phyloP scores from a whole-genome alignment of 2,888 invertebrate genomes.

The Dendrolimus houi region DNA sequence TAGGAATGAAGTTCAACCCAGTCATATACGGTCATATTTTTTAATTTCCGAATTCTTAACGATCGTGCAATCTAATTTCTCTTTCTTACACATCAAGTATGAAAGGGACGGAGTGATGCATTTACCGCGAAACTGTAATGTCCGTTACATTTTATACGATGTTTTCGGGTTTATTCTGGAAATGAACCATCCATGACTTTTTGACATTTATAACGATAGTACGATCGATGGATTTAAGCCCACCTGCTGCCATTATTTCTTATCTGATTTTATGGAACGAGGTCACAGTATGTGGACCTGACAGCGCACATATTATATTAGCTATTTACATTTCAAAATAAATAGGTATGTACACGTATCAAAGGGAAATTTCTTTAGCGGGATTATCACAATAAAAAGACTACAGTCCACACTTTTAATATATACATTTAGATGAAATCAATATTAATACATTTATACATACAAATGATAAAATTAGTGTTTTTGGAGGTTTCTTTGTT shows the following conservation, averaged over 20 bases:
- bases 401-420: no score
- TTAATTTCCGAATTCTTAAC: constrained; percentile 31
- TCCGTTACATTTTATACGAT: neutral
- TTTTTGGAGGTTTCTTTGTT: no score
- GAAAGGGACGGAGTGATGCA: constrained; percentile 10
- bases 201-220: constrained; percentile 28
- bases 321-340: neutral
- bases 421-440: no score
- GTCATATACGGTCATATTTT: constrained; percentile 12
- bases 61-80: constrained; percentile 16
- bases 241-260: constrained; percentile 51
- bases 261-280: constrained; percentile 56
- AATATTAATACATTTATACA: no score
- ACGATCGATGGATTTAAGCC: constrained; percentile 35
- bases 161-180: neutral
- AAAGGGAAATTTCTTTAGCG: constrained; percentile 9
- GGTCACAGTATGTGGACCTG: constrained; percentile 34
- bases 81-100: constrained; percentile 11
- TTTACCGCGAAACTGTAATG: neutral
- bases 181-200: constrained; percentile 24
- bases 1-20: constrained; percentile 5
- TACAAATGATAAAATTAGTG: no score
- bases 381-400: no score
- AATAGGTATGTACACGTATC: constrained; percentile 7
- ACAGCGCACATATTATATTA: neutral